Conservation (phyloP, 2,113 vertebrate species). For the Sinocyclocheilus grahami region DNA sequence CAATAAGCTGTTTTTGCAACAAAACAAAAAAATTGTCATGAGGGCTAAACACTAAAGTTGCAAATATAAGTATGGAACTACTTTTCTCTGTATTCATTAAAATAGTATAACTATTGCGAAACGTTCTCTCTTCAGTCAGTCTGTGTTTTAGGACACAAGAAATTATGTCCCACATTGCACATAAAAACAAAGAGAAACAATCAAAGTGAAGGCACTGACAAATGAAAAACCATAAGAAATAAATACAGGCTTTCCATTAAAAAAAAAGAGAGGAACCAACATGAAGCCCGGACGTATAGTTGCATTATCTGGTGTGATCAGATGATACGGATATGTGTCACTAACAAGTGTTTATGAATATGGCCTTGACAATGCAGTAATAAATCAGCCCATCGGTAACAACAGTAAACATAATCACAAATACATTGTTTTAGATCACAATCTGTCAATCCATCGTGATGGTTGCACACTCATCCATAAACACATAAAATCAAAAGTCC, state of each 20-base stretch:
- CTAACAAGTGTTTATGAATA: neutral
- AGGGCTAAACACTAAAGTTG: neutral
- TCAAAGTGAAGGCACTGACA: slow-evolving; percentile 57
- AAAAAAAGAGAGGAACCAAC: slow-evolving; percentile 5
- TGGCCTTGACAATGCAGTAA: slow-evolving; percentile 13
- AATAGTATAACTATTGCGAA: neutral
- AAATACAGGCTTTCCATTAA: neutral
- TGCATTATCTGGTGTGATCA: neutral
- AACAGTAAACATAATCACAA: slow-evolving; percentile 12
- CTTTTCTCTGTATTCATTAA: neutral
- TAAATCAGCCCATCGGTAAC: neutral
- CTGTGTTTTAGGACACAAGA: slow-evolving; percentile 5
- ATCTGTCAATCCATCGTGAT: neutral
- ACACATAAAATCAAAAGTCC: neutral
- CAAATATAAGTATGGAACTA: neutral
- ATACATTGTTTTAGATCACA: neutral
- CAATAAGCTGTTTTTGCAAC: neutral
- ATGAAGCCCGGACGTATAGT: neutral
- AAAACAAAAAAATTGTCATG: neutral
- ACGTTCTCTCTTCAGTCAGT: slow-evolving; percentile 43
- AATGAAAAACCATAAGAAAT: slow-evolving; percentile 33
- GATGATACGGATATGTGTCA: neutral
- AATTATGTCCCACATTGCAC: neutral
- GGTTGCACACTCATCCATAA: neutral
- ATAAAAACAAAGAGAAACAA: slow-evolving; percentile 33